Evolutionary conservation across 35 echinoderm and acorn worm genomes (phyloP), one percentile per base, ranked within the genome.

Genomic region (Hemicentrotus pulcherrimus): DNA sequence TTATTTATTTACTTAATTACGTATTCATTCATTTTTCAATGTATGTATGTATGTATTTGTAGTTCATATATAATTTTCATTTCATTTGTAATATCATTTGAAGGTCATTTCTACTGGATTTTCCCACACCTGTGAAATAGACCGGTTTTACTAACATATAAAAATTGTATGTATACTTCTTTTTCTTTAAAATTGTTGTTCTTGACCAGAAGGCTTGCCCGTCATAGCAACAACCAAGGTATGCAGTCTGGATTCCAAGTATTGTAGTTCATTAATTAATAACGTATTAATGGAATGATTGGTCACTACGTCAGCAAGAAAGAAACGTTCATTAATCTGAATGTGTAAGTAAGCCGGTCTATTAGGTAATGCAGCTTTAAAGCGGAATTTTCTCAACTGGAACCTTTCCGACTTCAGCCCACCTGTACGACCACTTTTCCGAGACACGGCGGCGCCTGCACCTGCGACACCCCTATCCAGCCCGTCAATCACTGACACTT

Each of bases 401-500:
- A 78, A 78, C 19, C 50, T 55, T 10, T 55, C 50, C n/a, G 86
- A 28, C 86, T 88, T 19, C 11, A 9, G 88, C 88, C 88, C 88
- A 90, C 88, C 88, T 90, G 88, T 90, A 32, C 2, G 11, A 46
- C 88, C 32, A 90, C 16, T 90, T 47, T 33, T 30, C 32, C 31
- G 14, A 90, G 88, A 90, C 88, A 18, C 32, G 15, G 88, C 46
- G 88, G 88, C 88, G 88, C 46, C 46, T 32, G 88, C 88, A 90
- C 88, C 88, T 90, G 88, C 88, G 88, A 16, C 88, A 6, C 32
- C 88, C 46, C 31, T 5, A 47, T 32, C 46, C 32, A 18, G 46
- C 12, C 88, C 88, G 88, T 90, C 88, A 90, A 90, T 90, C 88
- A 90, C 11, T 90, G 88, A 14, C 88, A 90, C 65, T 90, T 33